Conservation (phyloP, 2,888 invertebrate species). For the Seladonia tumulorum region DNA sequence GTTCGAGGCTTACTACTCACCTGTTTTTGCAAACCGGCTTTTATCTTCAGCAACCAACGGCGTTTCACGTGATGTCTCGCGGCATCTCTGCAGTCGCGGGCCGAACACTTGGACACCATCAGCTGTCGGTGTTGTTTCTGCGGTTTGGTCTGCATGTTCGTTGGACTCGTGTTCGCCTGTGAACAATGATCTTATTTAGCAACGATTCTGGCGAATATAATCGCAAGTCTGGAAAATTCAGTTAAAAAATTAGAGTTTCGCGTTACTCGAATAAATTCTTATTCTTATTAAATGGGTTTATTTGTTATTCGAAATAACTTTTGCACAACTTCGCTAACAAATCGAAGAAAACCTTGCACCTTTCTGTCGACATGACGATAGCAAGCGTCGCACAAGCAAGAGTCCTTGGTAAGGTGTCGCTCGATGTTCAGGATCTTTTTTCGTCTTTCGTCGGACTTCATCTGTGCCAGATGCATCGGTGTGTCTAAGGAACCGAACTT, state of each 20-base stretch:
- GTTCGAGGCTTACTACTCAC: constrained; percentile 59
- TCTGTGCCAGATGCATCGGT: constrained; percentile 94
- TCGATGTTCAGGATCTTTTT: constrained; percentile 92
- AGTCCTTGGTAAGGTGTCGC: constrained; percentile 92
- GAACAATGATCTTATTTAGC: background rate
- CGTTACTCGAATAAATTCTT: background rate
- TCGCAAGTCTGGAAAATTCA: too few species aligned
- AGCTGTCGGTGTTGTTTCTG: constrained; percentile 81
- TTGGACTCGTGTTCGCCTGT: constrained; percentile 82
- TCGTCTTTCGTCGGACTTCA: constrained; percentile 92
- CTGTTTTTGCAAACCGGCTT: constrained; percentile 79
- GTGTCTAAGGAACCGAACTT: constrained; percentile 95
- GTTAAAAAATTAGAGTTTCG: too few species aligned
- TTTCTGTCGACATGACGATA: constrained; percentile 94
- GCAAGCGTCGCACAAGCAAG: constrained; percentile 94
- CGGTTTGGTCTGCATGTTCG: constrained; percentile 81
- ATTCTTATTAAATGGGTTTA: too few species aligned
- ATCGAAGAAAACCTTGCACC: constrained; percentile 83
- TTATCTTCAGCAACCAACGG: constrained; percentile 83
- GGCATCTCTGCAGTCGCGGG: constrained; percentile 80
- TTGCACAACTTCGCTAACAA: background rate
- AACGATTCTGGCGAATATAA: background rate
- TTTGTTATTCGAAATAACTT: background rate
- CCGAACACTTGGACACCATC: constrained; percentile 81
- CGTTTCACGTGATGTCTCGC: constrained; percentile 83